Conservation (phyloP, 2,888 invertebrate species). For the Magallana nippona region DNA sequence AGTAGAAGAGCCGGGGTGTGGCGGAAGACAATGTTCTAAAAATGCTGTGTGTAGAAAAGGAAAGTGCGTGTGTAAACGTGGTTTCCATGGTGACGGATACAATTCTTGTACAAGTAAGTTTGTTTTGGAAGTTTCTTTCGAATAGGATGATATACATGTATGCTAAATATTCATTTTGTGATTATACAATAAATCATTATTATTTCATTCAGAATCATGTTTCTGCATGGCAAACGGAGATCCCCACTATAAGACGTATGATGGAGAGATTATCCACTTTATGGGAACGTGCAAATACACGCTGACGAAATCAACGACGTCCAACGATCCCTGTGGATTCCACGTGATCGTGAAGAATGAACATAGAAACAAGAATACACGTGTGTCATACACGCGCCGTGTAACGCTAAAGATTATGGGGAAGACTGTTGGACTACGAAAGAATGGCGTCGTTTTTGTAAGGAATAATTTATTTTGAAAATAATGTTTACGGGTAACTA, state of each 20-base stretch:
- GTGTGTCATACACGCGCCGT: constrained; percentile 58
- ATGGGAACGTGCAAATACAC: constrained; percentile 75
- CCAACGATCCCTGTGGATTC: constrained; percentile 51
- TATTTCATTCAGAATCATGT: constrained; percentile 50
- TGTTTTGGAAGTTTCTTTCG: not conserved
- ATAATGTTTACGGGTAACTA: too few species aligned
- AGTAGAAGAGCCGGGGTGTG: not conserved
- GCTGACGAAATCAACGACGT: constrained; percentile 61
- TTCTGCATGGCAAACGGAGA: constrained; percentile 67
- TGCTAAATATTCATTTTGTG: not conserved
- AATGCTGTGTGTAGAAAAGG: constrained; percentile 45
- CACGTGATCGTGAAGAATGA: constrained; percentile 62
- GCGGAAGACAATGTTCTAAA: constrained; percentile 38
- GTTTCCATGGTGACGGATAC: constrained; percentile 52
- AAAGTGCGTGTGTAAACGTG: constrained; percentile 49
- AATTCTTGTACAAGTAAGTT: constrained; percentile 51
- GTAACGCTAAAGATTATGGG: constrained; percentile 56
- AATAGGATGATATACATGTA: not conserved
- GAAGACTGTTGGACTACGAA: constrained; percentile 48
- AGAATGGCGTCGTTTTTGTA: constrained; percentile 50
- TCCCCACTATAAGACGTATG: constrained; percentile 76
- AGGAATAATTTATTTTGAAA: not conserved
- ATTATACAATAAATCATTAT: too few species aligned
- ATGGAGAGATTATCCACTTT: constrained; percentile 69
- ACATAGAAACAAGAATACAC: constrained; percentile 54